Percentiles rank a stretch among this genome's conserved stretches.
These are phyloP conservation scores for Coecobrya sp. DNA, from an alignment of 2,888 invertebrate genomes.

Conservation along the genomic window DNA sequence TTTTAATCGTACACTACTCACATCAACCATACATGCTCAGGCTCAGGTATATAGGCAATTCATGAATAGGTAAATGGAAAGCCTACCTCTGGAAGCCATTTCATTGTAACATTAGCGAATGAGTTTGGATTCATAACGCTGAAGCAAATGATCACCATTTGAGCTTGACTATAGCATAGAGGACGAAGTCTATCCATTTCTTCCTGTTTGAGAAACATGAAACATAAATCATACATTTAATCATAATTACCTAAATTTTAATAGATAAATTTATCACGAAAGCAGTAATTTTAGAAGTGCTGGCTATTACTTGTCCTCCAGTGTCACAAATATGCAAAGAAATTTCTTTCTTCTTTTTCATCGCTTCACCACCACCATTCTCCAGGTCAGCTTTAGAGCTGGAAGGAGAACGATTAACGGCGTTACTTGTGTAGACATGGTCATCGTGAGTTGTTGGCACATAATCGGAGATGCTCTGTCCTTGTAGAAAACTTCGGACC, in stretches of 20 bases:
- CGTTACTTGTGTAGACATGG: slow-evolving; percentile 29
- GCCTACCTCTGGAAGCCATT: slow-evolving; percentile 84
- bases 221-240: neutral
- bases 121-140: slow-evolving; percentile 84
- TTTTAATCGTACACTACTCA: too few relatives aligned
- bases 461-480: slow-evolving; percentile 71
- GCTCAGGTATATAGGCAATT: too few relatives aligned
- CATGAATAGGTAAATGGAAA: too few relatives aligned
- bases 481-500: slow-evolving; percentile 80
- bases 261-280: too few relatives aligned
- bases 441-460: slow-evolving; percentile 72
- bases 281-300: too few relatives aligned
- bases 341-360: slow-evolving; percentile 16
- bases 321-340: slow-evolving; percentile 83
- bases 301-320: slow-evolving; percentile 84
- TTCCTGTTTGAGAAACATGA: slow-evolving; percentile 54
- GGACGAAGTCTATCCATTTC: slow-evolving; percentile 85
- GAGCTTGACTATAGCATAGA: slow-evolving; percentile 82
- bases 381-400: neutral
- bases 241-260: too few relatives aligned
- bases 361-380: neutral
- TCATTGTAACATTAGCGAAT: slow-evolving; percentile 81
- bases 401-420: neutral
- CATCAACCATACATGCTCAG: too few relatives aligned
- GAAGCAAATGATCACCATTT: slow-evolving; percentile 84